Evolutionary conservation across 2,113 vertebrate genomes (phyloP).

Genomic region (Ciconia boyciana): DNA sequence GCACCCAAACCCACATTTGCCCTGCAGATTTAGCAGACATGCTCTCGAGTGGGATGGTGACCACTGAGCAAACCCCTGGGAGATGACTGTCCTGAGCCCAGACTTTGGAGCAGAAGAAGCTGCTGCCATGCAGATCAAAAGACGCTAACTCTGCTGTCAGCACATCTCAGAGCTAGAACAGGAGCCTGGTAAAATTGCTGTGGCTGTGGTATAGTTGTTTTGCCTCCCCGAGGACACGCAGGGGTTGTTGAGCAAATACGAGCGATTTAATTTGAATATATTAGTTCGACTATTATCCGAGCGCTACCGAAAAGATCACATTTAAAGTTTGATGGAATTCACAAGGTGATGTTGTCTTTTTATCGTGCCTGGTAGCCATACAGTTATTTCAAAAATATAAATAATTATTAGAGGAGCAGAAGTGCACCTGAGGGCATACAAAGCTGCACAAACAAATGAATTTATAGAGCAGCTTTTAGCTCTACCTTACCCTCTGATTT

Average conservation of each 20-base stretch:
- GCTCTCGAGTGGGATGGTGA: neutral
- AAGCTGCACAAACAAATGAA: conserved; percentile 24
- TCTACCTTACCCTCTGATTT: neutral
- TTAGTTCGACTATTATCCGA: neutral
- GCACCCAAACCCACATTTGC: neutral
- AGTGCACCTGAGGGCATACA: neutral
- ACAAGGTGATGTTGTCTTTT: neutral
- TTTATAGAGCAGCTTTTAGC: conserved; percentile 25
- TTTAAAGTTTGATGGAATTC: conserved; percentile 6
- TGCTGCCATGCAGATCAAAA: neutral
- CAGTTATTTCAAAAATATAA: conserved; percentile 12
- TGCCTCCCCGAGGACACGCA: neutral
- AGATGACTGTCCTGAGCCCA: neutral
- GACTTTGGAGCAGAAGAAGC: neutral
- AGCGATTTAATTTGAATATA: neutral
- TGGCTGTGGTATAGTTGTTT: neutral
- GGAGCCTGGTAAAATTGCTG: neutral
- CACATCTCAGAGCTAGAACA: neutral
- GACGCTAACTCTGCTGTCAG: neutral
- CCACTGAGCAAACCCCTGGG: neutral
- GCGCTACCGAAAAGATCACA: neutral
- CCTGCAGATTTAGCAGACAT: rapidly evolving
- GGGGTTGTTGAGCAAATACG: neutral
- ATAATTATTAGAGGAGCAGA: conserved; percentile 40
- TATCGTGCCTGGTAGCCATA: neutral